Base-by-base conservation (phyloP, 2,888 invertebrate species). In the Pseudococcus viburni region DNA sequence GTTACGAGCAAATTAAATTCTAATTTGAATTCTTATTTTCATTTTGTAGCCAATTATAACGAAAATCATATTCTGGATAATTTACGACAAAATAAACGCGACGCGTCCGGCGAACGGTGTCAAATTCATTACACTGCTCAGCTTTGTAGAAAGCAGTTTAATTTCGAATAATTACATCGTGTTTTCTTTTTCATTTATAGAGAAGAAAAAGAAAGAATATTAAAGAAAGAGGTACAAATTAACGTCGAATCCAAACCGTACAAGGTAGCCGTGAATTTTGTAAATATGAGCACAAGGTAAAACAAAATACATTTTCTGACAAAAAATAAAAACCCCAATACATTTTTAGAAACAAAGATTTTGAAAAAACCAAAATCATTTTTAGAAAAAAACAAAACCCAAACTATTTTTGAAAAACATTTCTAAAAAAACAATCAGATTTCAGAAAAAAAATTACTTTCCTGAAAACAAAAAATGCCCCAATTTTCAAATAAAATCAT, bases 11-110 rank as follows among this genome's bases (percentile, higher is more conserved):
- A 77, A 77, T 77, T 1, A 77, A 77, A 77, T 77, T 77, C 17
- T 77, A 39, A 39, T 77, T 77, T 39, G 39, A 39, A 77, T 77
- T 77, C 77, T 77, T 39, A 77, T 77, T 77, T 39, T 39, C 39
- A 77, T 77, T 77, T 77, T 26, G 26, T 77, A 51, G 15, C 17
- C 33, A 77, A 77, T 77, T 77, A 77, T 7, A 77, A 77, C 15
- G 77, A 77, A 73, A 39, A 51, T 77, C 26, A 39, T 77, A 77
- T 77, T 77, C 77, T 17, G 17, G 26, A 33, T 33, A 51, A 51
- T 15, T 51, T 17, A 51, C 51, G 77, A 64, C 22, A 64, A 64
- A 64, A 64, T 64, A 22, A 64, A 64, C 19, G 17, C 15, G 9
- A 12, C 17, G 59, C 22, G 64, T 22, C 64, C 64, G 19, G 12